These are phyloP conservation scores for Leptura quadrifasciata DNA, from an alignment of 2,888 invertebrate species.

Conservation along the genomic window DNA sequence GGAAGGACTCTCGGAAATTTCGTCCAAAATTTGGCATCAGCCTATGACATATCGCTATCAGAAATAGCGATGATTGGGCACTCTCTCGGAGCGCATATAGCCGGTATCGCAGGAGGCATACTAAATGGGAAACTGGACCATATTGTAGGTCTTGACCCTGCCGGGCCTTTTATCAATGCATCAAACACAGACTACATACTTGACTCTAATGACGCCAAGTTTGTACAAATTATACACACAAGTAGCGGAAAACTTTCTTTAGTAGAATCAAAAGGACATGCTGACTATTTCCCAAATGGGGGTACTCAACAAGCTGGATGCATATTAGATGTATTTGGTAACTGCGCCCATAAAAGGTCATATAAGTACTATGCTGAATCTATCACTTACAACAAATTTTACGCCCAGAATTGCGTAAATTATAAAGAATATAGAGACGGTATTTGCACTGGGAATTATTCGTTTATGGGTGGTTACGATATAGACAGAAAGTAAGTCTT, in stretches of 20 bases:
- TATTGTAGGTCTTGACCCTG: constrained; percentile 66
- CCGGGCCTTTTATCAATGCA: constrained; percentile 27
- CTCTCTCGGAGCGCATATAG: constrained; percentile 66
- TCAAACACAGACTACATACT: constrained; percentile 58
- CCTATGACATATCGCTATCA: constrained; percentile 50
- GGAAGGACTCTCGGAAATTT: constrained; percentile 62
- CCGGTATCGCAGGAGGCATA: constrained; percentile 62
- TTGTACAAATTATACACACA: constrained; percentile 66
- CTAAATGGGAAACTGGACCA: constrained; percentile 51
- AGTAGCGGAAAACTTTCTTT: constrained; percentile 48
- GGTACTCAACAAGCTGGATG: constrained; percentile 67
- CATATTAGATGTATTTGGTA: constrained; percentile 56
- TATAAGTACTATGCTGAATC: constrained; percentile 73
- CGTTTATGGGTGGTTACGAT: constrained; percentile 51
- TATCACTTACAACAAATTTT: constrained; percentile 59
- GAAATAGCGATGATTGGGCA: constrained; percentile 58
- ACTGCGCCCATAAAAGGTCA: constrained; percentile 73
- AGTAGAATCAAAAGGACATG: constrained; percentile 61
- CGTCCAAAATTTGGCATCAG: constrained; percentile 54
- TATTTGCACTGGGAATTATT: constrained; percentile 39
- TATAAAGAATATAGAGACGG: constrained; percentile 40
- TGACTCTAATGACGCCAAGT: constrained; percentile 62
- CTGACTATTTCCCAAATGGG: constrained; percentile 68
- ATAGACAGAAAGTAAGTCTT: constrained; percentile 46
- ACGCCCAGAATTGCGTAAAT: constrained; percentile 42